A percentile compares a stretch with the other conserved stretches of the same genome.
Evolutionary conservation across 2,113 vertebrate genomes (phyloP).

Genomic region (Arothron firmamentum): DNA sequence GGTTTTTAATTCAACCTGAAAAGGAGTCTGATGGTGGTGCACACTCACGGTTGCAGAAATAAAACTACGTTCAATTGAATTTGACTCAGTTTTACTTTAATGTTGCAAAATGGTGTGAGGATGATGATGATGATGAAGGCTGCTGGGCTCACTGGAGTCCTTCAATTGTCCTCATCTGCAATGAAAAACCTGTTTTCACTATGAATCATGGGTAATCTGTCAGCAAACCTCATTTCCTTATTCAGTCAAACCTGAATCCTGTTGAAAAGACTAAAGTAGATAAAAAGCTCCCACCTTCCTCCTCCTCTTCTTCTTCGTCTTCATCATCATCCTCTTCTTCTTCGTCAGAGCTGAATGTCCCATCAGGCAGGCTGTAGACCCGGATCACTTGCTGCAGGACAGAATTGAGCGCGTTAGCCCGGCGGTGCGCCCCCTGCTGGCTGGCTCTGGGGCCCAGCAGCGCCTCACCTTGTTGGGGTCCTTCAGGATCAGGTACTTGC

Average conservation of each 20-base stretch:
- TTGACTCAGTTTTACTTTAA: too few species aligned
- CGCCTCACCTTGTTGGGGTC: conserved; percentile 92
- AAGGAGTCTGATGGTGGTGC: too few species aligned
- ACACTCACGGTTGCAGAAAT: too few species aligned
- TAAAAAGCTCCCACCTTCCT: conserved; percentile 70
- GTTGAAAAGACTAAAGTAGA: background rate
- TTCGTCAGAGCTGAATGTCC: conserved; percentile 98
- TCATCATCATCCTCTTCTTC: conserved; percentile 97
- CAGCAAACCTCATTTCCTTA: background rate
- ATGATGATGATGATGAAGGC: background rate
- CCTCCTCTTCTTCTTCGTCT: conserved; percentile 94
- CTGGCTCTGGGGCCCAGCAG: background rate
- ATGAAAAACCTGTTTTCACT: background rate
- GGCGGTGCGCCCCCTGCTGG: background rate
- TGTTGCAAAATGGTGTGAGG: too few species aligned
- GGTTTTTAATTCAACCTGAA: too few species aligned
- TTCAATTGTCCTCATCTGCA: conserved; percentile 65
- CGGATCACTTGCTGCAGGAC: conserved; percentile 89
- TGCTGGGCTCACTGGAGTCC: conserved; percentile 37
- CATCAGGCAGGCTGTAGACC: conserved; percentile 95
- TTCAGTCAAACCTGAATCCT: background rate
- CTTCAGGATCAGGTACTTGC: conserved; percentile 98
- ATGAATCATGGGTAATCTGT: background rate
- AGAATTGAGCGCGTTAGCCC: background rate
- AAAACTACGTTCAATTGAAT: too few species aligned